Evolutionary conservation across 2,797 vertebrate species (phyloP).

Genomic region (Myiotriccus ornatus): DNA sequence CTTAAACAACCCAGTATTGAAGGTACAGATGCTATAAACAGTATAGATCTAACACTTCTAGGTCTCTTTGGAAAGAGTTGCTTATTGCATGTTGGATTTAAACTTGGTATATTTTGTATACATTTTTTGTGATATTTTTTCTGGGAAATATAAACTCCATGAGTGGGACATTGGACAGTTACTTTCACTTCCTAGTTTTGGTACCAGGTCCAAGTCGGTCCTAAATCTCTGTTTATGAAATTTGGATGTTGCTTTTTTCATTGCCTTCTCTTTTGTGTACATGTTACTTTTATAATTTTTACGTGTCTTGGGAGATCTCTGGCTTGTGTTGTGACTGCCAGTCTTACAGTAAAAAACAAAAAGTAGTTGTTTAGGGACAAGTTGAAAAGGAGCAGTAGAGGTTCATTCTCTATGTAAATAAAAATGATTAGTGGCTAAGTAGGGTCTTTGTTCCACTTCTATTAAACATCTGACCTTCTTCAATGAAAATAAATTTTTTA

Average conservation of each 20-base stretch:
- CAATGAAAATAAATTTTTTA: neutral
- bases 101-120: neutral
- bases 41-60: neutral
- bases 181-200: neutral
- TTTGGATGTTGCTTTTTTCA: neutral
- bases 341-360: neutral
- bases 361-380: neutral
- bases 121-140: neutral
- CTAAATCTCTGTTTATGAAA: neutral
- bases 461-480: neutral
- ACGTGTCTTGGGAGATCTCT: neutral
- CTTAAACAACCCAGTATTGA: constrained; percentile 88
- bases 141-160: neutral
- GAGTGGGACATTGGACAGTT: neutral
- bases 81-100: neutral
- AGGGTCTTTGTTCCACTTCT: neutral
- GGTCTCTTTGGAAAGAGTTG: neutral
- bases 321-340: neutral
- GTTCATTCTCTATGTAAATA: neutral
- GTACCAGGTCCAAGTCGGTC: neutral
- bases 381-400: neutral
- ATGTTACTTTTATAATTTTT: neutral
- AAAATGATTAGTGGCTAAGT: neutral
- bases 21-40: constrained; percentile 70
- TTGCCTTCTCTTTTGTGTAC: neutral